Evolutionary conservation across 35 echinoderm and acorn worm genomes (phyloP), one percentile per base, ranked within the genome.

Genomic region (Chiridota heheva): DNA sequence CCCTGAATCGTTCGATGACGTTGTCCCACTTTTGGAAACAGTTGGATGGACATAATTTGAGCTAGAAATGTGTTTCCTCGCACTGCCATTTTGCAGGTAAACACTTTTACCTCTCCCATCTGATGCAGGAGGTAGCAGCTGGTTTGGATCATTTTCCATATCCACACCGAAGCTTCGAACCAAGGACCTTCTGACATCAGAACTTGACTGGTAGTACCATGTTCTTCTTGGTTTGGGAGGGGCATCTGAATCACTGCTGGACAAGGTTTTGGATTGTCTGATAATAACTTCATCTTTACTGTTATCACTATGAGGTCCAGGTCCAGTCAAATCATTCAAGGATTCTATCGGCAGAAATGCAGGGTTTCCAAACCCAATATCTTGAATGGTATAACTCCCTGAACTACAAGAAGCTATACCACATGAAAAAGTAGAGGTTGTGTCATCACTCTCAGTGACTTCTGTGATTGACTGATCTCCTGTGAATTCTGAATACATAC

Each of bases 201-300:
- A 72, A 42, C 90, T 93, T 60, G 85, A 93, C 53, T 79, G 86
- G 63, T 93, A 93, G 57, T 93, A 88, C 90, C 90, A 93, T 0
- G 90, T 93, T 32, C 90, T 72, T 33, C 85, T 81, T 4, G 90
- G 90, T 59, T 93, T 93, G 4, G 90, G 90, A 45, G 70, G 66
- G 13, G 22, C 46, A 36, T 47, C 53, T 39, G 35, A 34, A 6
- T 62, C 75, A 4, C 58, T 53, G 47, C 60, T 77, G 46, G 73
- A 77, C 31, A 46, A 77, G 32, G 47, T 77, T 53, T 58, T 60
- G 12, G 75, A 60, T 34, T n/a, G n/a, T n/a, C n/a, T n/a, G n/a
- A n/a, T n/a, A n/a, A 58, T 77, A 3, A 77, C 47, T 6, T 30
- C 26, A 32, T 77, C 73, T 0, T 17, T 35, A 24, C 48, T 32